Conservation (phyloP, 2,797 vertebrate species). For the Clarias platycephalus region DNA sequence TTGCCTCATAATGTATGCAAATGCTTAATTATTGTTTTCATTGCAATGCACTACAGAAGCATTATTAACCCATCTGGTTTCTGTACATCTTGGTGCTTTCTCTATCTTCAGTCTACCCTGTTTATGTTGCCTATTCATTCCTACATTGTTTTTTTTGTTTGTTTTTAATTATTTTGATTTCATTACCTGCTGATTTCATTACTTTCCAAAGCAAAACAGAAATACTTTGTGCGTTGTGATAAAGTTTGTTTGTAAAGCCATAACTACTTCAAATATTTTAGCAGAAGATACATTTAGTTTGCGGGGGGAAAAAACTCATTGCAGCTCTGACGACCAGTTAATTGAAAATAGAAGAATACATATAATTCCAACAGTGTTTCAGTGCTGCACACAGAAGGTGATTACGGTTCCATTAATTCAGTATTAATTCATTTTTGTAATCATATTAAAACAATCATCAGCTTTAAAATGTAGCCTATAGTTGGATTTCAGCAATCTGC, state of each 20-base stretch:
- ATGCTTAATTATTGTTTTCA: conserved; percentile 61
- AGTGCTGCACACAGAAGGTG: neutral
- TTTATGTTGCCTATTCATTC: conserved; percentile 48
- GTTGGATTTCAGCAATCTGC: neutral
- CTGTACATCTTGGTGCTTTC: conserved; percentile 37
- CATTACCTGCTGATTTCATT: conserved; percentile 45
- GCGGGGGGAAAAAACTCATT: neutral
- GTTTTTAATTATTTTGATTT: conserved; percentile 12
- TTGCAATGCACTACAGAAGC: conserved; percentile 53
- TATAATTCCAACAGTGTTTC: conserved; percentile 5
- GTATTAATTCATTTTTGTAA: neutral
- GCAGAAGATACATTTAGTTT: conserved; percentile 5
- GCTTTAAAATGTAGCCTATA: neutral
- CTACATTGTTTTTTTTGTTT: conserved; percentile 2
- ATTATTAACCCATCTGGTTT: conserved; percentile 45
- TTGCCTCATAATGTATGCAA: conserved; percentile 75
- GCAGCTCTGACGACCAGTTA: conserved; percentile 7
- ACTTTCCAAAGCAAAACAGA: conserved; percentile 66
- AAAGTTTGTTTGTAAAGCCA: conserved; percentile 39
- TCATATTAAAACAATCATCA: neutral
- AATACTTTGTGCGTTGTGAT: conserved; percentile 44
- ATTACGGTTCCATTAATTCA: neutral
- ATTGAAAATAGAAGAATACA: neutral
- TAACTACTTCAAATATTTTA: conserved; percentile 29
- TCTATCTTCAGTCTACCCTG: conserved; percentile 47